Percentiles rank a stretch among this genome's conserved stretches.
Conservation (phyloP, 2,797 vertebrate genomes). For the Lutjanus campechanus region DNA sequence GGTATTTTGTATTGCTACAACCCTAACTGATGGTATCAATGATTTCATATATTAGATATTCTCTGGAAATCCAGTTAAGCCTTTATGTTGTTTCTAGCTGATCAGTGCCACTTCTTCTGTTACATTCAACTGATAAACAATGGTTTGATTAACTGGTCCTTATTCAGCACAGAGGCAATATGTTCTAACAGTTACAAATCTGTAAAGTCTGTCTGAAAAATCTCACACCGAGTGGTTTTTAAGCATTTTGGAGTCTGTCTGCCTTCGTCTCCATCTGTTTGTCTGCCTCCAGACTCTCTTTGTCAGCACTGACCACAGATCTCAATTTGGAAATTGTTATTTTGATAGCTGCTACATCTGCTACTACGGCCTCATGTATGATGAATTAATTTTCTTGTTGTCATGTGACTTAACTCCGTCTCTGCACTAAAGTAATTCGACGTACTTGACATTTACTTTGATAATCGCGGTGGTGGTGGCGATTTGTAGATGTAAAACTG, state of each 20-base stretch:
- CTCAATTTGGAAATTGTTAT: background rate
- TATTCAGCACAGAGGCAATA: background rate
- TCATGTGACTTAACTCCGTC: background rate
- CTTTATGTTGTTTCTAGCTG: background rate
- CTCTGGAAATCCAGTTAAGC: background rate
- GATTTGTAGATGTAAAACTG: background rate
- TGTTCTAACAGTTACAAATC: background rate
- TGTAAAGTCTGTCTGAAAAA: conserved; percentile 10
- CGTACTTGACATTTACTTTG: background rate
- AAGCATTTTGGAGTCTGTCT: background rate
- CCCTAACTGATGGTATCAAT: no score
- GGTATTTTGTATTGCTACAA: no score
- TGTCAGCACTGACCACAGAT: background rate
- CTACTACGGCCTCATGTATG: no score
- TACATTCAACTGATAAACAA: background rate
- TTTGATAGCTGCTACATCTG: background rate
- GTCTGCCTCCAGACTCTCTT: background rate
- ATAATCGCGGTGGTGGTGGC: background rate
- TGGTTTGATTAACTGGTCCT: background rate
- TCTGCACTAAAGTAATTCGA: background rate
- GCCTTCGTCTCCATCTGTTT: background rate
- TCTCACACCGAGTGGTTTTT: background rate
- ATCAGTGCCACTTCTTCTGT: background rate
- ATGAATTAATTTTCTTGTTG: no score
- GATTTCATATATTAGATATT: background rate